Evolutionary conservation across 2,113 vertebrate genomes (phyloP).

Genomic region (Copsychus sechellarum): DNA sequence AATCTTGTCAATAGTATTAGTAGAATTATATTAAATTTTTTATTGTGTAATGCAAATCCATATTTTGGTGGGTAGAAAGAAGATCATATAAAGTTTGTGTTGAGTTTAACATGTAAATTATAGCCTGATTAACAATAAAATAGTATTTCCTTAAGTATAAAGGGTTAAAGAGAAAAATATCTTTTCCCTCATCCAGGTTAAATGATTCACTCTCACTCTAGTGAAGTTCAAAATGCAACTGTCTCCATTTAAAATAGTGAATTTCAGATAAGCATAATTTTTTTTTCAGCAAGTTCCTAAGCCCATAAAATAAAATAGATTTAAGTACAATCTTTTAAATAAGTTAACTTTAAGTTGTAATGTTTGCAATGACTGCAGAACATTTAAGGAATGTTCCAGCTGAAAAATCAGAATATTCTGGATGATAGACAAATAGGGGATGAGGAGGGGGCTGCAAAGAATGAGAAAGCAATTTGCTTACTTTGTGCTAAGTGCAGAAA

Average conservation of each 20-base stretch:
- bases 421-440: background rate
- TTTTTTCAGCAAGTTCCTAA: background rate
- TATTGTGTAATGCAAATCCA: background rate
- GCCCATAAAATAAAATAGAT: background rate
- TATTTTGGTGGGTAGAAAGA: background rate
- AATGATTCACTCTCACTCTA: background rate
- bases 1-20: background rate
- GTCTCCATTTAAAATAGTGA: background rate
- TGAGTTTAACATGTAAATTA: background rate
- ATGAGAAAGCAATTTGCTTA: background rate
- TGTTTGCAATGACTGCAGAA: background rate
- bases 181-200: background rate
- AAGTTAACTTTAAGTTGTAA: background rate
- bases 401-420: background rate
- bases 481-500: background rate
- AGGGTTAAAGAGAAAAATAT: background rate
- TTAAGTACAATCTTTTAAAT: background rate
- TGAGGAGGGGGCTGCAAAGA: accelerated
- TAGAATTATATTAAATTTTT: background rate
- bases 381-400: background rate
- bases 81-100: background rate
- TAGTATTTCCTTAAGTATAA: background rate
- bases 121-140: background rate
- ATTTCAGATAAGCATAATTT: background rate
- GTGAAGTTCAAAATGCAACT: background rate